Percentiles rank a stretch among this genome's conserved stretches.
phyloP scores from a whole-genome alignment of 2,797 vertebrate genomes.

The Tokudaia muenninki region DNA sequence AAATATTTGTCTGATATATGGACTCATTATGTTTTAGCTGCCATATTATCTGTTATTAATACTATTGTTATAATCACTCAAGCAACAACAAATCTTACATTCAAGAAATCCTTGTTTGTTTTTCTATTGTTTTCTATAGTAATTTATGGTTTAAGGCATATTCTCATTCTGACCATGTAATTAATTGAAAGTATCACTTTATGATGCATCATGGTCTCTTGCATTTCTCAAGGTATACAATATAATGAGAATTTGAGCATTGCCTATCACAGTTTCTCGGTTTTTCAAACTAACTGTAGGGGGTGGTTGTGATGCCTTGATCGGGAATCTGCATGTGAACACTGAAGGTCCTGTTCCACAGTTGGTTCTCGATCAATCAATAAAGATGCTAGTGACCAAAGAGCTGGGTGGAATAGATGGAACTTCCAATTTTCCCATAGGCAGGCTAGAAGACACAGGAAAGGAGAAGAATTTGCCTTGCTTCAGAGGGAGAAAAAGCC shows the following conservation, averaged over 20 bases:
- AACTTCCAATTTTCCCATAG: too few relatives aligned
- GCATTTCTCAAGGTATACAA: constrained; percentile 1
- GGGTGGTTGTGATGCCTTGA: not conserved
- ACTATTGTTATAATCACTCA: not conserved
- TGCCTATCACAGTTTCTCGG: not conserved
- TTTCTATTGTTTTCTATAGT: constrained; percentile 46
- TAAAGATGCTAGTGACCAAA: not conserved
- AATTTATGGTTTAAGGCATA: constrained; percentile 24
- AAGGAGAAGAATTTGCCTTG: not conserved
- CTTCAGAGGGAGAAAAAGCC: not conserved
- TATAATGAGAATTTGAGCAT: constrained; percentile 27
- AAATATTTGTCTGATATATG: constrained; percentile 23
- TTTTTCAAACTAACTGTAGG: not conserved
- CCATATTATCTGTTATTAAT: constrained; percentile 9
- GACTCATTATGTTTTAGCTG: constrained; percentile 38
- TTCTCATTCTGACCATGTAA: constrained; percentile 52
- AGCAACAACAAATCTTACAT: constrained; percentile 29
- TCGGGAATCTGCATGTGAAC: not conserved
- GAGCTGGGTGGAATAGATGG: not conserved
- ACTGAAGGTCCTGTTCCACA: not conserved
- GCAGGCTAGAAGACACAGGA: not conserved
- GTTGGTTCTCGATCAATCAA: not conserved
- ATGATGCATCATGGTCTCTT: constrained; percentile 13
- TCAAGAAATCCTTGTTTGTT: constrained; percentile 28
- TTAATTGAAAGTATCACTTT: constrained; percentile 46